These are phyloP conservation scores for Eupithecia insigniata DNA, from an alignment of 2,888 invertebrate species.

Conservation along the genomic window DNA sequence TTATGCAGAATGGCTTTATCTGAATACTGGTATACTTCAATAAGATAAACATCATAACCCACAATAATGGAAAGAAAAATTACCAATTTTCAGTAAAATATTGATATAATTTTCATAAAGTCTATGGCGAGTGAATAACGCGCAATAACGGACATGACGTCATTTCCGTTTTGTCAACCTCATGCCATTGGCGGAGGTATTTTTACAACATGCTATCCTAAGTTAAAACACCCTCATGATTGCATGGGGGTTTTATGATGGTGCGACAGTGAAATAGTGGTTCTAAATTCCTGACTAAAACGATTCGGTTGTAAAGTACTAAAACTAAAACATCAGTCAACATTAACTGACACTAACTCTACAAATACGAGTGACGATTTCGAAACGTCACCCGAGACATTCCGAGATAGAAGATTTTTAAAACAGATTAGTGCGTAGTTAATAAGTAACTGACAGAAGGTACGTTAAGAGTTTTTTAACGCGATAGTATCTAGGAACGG, in stretches of 20 bases:
- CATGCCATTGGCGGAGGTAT: conserved; percentile 39
- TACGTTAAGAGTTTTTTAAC: conserved; percentile 62
- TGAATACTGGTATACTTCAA: conserved; percentile 43
- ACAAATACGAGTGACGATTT: conserved; percentile 65
- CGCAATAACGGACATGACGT: conserved; percentile 7
- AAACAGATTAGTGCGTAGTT: conserved; percentile 35
- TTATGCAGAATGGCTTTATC: conserved; percentile 45
- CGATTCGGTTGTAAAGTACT: conserved; percentile 66
- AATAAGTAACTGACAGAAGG: conserved; percentile 60
- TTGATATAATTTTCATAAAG: conserved; percentile 27
- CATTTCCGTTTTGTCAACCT: conserved; percentile 29
- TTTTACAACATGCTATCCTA: conserved; percentile 14
- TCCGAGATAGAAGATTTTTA: conserved; percentile 74
- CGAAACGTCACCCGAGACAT: conserved; percentile 70
- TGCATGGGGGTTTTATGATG: conserved; percentile 33
- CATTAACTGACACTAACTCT: conserved; percentile 77
- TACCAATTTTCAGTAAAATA: conserved; percentile 40
- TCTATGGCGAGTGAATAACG: conserved; percentile 22
- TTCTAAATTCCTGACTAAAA: conserved; percentile 68
- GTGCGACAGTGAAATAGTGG: conserved; percentile 56
- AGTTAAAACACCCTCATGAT: conserved; percentile 7
- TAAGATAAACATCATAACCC: conserved; percentile 39
- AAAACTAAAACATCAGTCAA: conserved; percentile 56
- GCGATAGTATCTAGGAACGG: conserved; percentile 62
- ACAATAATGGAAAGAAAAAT: conserved; percentile 47